Evolutionary conservation across 1,140 invertebrate species (phyloP), one percentile per base, ranked within the genome.

Genomic region (Stegodyphus dumicola): DNA sequence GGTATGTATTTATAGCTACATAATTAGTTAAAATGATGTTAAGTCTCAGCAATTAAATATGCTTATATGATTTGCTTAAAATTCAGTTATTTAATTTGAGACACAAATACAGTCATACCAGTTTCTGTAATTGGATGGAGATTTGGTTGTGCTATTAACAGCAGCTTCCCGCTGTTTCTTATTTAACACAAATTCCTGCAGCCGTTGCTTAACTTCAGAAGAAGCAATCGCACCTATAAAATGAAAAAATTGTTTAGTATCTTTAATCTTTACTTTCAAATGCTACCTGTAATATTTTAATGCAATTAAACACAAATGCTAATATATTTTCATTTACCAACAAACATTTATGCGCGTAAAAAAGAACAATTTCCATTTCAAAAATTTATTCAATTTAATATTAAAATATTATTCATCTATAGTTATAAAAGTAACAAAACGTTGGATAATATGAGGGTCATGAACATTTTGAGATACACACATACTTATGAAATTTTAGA

Each of bases 151-250:
- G 73, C 85, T 89, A 75, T 89, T 88, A 18, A 87, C 88, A 49
- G 93, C 94, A 0, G 93, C 93, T 89, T 95, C 95, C 83, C 94
- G 92, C 88, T 96, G 95, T 90, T 96, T 96, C 90, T 97, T 97
- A 88, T 95, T 96, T 90, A 97, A 93, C 67, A 98, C 93, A 91
- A 97, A 97, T 90, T 96, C 95, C 93, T 97, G 92, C 88, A 99
- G 92, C 89, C 96, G 96, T 91, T 97, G 96, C 91, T 99, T 99
- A 88, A 99, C 97, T 91, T 98, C 97, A 13, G 95, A 95, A 80
- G 97, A 98, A 66, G 97, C 97, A 87, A 97, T 94, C 33, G 97
- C 97, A 92, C 91, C 91, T 91, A 81, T 88, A 51, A 52, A 75
- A n/a, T 11, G 11, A 73, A 73, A 49, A 49, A 33, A 73, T 33